Conservation (phyloP, 1,140 invertebrate species). For the Calosoma granatense region DNA sequence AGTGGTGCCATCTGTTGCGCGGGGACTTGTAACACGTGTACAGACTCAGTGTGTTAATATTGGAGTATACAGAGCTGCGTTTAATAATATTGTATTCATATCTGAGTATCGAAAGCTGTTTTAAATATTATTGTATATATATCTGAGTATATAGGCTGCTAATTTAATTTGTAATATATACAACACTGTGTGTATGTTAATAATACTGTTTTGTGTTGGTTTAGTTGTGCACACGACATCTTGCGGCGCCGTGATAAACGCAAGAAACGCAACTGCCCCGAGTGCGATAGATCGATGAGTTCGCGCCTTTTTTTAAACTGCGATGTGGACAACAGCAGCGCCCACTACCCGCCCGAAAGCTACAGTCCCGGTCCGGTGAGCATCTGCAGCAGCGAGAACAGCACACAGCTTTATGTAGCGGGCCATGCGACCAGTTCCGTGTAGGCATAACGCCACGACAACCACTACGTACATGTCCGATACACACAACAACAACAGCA, state of each 20-base stretch:
- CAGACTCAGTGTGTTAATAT: neutral
- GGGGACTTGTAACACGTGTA: neutral
- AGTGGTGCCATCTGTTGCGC: too few species aligned
- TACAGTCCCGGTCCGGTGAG: slow-evolving; percentile 31
- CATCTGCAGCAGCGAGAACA: slow-evolving; percentile 31
- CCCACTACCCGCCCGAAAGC: slow-evolving; percentile 11
- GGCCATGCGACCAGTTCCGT: slow-evolving; percentile 34
- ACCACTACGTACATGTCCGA: too few species aligned
- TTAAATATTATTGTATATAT: neutral
- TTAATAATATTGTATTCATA: neutral
- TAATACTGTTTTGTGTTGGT: slow-evolving; percentile 20
- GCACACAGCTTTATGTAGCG: slow-evolving; percentile 28
- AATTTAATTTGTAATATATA: too few species aligned
- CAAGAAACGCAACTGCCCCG: slow-evolving; percentile 37
- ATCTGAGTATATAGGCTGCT: too few species aligned
- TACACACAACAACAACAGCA: neutral
- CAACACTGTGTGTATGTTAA: neutral
- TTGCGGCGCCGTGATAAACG: slow-evolving; percentile 53
- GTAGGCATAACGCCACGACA: slow-evolving; percentile 18
- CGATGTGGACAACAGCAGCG: slow-evolving; percentile 22
- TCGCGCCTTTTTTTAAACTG: slow-evolving; percentile 32
- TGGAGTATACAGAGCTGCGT: neutral
- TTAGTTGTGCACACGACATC: slow-evolving; percentile 60
- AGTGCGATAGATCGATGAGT: slow-evolving; percentile 30
- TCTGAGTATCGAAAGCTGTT: neutral